Base-by-base conservation (phyloP, 2,888 invertebrate species). In the Stenotaenia linearis region DNA sequence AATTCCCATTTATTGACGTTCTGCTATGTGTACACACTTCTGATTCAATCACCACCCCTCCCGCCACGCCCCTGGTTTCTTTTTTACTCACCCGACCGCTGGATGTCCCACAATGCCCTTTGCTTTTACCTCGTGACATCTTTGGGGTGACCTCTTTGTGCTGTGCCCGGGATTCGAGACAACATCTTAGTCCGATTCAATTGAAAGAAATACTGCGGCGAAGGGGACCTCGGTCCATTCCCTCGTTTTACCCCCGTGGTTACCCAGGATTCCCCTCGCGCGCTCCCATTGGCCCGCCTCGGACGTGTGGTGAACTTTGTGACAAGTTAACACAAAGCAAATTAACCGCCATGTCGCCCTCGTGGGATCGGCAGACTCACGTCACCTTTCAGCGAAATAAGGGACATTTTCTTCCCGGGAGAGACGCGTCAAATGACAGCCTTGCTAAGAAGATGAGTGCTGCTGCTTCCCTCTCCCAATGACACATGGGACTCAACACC, bases 261-360 rank as follows among this genome's bases (percentile, higher is more conserved):
- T 69, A 69, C 69, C 69, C 69, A 69, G 25, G 15, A 28, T 69
- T 69, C 69, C 69, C n/a, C 69, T 6, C 28, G 69, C 69, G 69
- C 15, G 10, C 25, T 28, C 69, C 28, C 69, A 69, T 69, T 69
- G 69, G 69, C 69, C 69, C 69, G 25, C 69, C 69, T 69, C 25
- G 25, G 23, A 69, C 28, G 28, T 69, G 69, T 69, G 69, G 69
- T 69, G 69, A 69, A 69, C 69, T 69, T 28, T 25, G 25, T 69
- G 69, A 69, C 69, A 69, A 69, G 69, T 69, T 69, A 69, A 69
- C 69, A 69, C 69, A 69, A 69, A 69, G 69, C 69, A 69, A 69
- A 69, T 69, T 69, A 69, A 69, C 69, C 69, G 69, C 69, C 69
- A 69, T 28, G 69, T 69, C 28, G 69, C 69, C 69, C 69, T 69